Evolutionary conservation across 2,113 vertebrate genomes (phyloP).

Genomic region (Atlantisia rogersi): DNA sequence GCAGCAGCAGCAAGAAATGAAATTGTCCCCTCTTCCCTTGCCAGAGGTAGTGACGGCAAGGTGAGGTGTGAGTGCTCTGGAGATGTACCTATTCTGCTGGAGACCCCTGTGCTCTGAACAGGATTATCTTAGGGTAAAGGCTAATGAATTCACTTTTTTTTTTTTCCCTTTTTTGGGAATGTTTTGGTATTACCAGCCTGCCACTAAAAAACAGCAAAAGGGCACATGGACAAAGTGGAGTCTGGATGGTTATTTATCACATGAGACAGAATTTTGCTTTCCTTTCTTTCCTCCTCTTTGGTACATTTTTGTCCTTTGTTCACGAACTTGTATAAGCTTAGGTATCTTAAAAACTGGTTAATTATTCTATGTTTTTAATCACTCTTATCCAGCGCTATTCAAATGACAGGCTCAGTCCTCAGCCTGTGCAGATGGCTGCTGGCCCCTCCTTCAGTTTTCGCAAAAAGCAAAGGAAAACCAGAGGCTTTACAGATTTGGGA

Average conservation of each 20-base stretch:
- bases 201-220: not conserved
- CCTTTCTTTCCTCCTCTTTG: not conserved
- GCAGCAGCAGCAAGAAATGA: not conserved
- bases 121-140: not conserved
- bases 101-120: not conserved
- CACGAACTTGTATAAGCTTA: not conserved
- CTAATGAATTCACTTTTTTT: not conserved
- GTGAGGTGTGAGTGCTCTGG: not conserved
- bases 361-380: not conserved
- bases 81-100: not conserved
- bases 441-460: not conserved
- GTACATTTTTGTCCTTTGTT: not conserved
- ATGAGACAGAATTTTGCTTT: not conserved
- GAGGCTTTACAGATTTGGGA: not conserved
- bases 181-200: not conserved
- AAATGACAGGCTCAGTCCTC: not conserved
- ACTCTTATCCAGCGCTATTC: not conserved
- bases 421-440: not conserved
- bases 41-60: not conserved
- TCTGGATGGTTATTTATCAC: not conserved
- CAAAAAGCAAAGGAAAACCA: not conserved
- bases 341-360: not conserved
- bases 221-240: not conserved
- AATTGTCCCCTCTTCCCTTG: not conserved
- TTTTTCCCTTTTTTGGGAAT: not conserved